Evolutionary conservation across 2,888 invertebrate species (phyloP).

Genomic region (Panorpa germanica): DNA sequence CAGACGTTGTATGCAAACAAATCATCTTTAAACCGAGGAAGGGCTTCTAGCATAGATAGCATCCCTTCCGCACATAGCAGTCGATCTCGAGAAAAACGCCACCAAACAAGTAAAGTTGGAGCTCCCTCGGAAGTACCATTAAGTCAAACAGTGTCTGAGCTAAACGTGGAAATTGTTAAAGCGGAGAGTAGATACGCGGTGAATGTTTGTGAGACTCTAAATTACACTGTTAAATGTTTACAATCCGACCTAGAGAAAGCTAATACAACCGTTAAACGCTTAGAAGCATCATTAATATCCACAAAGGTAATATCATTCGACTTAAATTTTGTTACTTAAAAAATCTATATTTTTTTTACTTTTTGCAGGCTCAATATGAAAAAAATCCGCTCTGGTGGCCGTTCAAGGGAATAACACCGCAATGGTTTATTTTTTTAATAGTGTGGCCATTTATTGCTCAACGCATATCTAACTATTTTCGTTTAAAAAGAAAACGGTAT

Average conservation of each 20-base stretch:
- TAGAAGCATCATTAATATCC: not conserved
- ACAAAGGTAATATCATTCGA: not conserved
- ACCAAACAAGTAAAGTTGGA: no score
- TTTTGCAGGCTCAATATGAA: conserved; percentile 10
- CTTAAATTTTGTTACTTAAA: not conserved
- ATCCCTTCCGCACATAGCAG: no score
- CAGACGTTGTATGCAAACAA: no score
- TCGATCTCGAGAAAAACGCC: no score
- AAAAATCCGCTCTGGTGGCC: conserved; percentile 35
- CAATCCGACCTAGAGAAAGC: conserved; percentile 10
- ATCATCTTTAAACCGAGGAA: no score
- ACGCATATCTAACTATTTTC: no score
- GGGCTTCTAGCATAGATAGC: no score
- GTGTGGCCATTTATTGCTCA: conserved; percentile 22
- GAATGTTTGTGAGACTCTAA: no score
- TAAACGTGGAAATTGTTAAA: conserved; percentile 9
- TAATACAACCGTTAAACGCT: not conserved
- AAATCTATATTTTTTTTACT: conserved; percentile 3
- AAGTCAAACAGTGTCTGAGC: no score
- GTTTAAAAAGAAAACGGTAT: no score
- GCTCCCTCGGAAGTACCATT: no score
- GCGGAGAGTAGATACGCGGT: conserved; percentile 9
- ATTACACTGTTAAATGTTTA: no score
- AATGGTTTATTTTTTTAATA: conserved; percentile 21
- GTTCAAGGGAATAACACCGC: conserved; percentile 33